These are phyloP conservation scores for Laothoe populi DNA, from an alignment of 2,888 invertebrate species.

Conservation along the genomic window DNA sequence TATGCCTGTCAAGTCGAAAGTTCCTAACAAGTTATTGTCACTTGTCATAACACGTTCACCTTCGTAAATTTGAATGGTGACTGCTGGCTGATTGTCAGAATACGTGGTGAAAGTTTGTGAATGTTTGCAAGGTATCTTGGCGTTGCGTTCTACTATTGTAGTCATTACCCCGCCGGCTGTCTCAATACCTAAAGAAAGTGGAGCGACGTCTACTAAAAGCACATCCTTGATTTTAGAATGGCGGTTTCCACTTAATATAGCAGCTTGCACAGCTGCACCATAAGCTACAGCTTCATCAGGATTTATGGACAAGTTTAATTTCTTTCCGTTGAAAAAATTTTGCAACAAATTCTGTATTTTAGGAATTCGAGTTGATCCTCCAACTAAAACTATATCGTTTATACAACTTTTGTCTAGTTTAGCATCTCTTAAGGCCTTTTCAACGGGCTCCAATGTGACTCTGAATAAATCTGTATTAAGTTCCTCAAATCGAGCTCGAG, in stretches of 20 bases:
- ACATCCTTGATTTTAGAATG: constrained; percentile 90
- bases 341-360: constrained; percentile 90
- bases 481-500: constrained; percentile 91
- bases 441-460: constrained; percentile 89
- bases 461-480: constrained; percentile 89
- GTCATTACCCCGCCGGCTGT: constrained; percentile 92
- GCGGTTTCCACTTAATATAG: constrained; percentile 88
- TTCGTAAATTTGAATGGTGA: constrained; percentile 89
- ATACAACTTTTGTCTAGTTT: constrained; percentile 90
- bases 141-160: constrained; percentile 89
- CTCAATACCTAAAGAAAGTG: constrained; percentile 90
- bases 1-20: constrained; percentile 87
- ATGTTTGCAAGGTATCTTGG: constrained; percentile 89
- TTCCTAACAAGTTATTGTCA: constrained; percentile 89
- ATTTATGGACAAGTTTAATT: constrained; percentile 89
- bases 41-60: constrained; percentile 92
- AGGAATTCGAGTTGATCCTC: constrained; percentile 92
- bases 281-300: constrained; percentile 93
- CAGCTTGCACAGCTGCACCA: constrained; percentile 90
- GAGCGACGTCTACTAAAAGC: constrained; percentile 84
- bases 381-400: constrained; percentile 92
- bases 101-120: constrained; percentile 91
- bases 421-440: constrained; percentile 90
- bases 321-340: constrained; percentile 90
- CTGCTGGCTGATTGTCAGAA: constrained; percentile 91